Base-by-base conservation (phyloP, 35 echinoderm and acorn worm genomes). In the Chiridota heheva region DNA sequence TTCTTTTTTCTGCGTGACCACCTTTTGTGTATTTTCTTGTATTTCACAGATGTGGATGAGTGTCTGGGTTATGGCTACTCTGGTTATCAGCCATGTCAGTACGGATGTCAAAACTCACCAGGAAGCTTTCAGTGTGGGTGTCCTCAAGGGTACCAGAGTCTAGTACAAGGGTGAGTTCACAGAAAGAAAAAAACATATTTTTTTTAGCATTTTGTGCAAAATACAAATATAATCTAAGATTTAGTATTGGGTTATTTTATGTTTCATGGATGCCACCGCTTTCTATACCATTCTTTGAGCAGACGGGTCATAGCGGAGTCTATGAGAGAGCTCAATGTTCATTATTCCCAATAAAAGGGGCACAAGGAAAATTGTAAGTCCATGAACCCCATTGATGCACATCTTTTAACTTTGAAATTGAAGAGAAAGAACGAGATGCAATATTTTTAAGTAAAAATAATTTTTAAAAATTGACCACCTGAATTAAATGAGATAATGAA, bases 61-160 rank as follows among this genome's bases (percentile, higher is more conserved):
- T 98, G 95, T 69, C 39, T 38, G 17, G 77, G 86, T 36, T 73
- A 58, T 35, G 77, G 66, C 48, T 73, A 64, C 6, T 65, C 77
- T 67, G 78, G 78, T 5, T 82, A 76, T 68, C 69, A 72, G 29
- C 95, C 95, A 0, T 98, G 95, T 33, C 65, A 80, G 32, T 91
- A 88, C 73, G 85, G 85, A 18, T 98, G 95, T 46, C 61, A 85
- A 31, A 98, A 98, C 73, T 45, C 64, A n/a, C 79, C 72, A 38
- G 95, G 89, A 25, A 92, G 95, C 81, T 98, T 98, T 76, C 26
- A 55, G 0, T 98, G 88, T 82, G 95, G 95, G 26, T 98, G 95
- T 88, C 95, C 95, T 8, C 67, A 71, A 36, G 95, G 95, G 12
- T 98, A 98, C 55, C 70, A 62, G 64, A 98, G 84, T 42, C 72